Conservation (phyloP, 2,113 vertebrate species). For the Seriola aureovittata region DNA sequence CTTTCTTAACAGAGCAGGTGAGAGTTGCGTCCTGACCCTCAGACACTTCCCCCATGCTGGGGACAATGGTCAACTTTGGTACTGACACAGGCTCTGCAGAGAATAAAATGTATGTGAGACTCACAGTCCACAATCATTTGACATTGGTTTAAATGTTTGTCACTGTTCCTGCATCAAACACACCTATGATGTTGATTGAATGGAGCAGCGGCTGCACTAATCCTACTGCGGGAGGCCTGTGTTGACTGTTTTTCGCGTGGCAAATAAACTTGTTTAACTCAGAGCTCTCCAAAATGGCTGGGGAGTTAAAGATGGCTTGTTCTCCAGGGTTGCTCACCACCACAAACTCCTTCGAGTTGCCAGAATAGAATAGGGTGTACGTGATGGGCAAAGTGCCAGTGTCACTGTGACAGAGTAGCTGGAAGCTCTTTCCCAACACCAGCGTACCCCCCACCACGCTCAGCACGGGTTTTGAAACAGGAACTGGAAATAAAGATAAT, state of each 20-base stretch:
- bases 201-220: slow-evolving; percentile 13
- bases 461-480: slow-evolving; percentile 63
- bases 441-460: slow-evolving; percentile 67
- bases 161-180: neutral
- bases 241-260: slow-evolving; percentile 49
- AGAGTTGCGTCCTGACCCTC: slow-evolving; percentile 74
- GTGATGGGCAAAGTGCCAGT: slow-evolving; percentile 75
- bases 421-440: slow-evolving; percentile 74
- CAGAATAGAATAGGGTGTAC: slow-evolving; percentile 59
- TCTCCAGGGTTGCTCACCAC: slow-evolving; percentile 22
- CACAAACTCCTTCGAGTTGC: rapidly evolving
- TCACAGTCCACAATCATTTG: neutral
- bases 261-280: slow-evolving; percentile 65
- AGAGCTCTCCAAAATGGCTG: slow-evolving; percentile 48
- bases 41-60: slow-evolving; percentile 29
- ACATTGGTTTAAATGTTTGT: neutral
- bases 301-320: slow-evolving; percentile 68
- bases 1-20: slow-evolving; percentile 69
- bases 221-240: rapidly evolving
- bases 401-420: slow-evolving; percentile 73
- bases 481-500: slow-evolving; percentile 56
- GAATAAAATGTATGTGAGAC: neutral
- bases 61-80: slow-evolving; percentile 50
- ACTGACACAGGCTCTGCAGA: slow-evolving; percentile 75
- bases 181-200: slow-evolving; percentile 74